Base-by-base conservation (phyloP, 2,888 invertebrate species). In the Reticulitermes lucifugus region DNA sequence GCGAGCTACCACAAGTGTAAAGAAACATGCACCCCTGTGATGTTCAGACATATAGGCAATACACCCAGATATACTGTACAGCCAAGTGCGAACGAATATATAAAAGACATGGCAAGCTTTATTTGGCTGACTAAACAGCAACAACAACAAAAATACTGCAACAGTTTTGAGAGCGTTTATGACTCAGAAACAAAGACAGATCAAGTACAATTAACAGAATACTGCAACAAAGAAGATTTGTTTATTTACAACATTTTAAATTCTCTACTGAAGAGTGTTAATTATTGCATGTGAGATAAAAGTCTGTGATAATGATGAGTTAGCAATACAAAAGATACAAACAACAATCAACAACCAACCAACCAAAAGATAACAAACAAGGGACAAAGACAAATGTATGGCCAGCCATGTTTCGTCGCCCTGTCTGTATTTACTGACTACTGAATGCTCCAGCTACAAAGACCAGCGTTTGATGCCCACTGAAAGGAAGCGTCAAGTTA, bases 281-380 rank as follows among this genome's bases (percentile, higher is more conserved):
- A 77, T 65, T 25, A 65, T 25, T 77, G 51, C 21, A 41, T 77
- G 41, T 46, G 77, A 77, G 77, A 46, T n/a, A 73, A 77, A 41
- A 73, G 35, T 41, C 9, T 73, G 25, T 70, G 35, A 41, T 73
- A 29, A 77, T 77, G 77, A 77, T 14, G 77, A 77, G 46, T 77
- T 77, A 77, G 77, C 77, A 77, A 77, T 77, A 46, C 46, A 77
- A 70, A 73, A 77, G 77, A 77, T 77, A 77, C 51, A 77, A 77
- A 77, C 75, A 75, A 43, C 75, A 41, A 41, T 21, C 75, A 75
- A 75, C 46, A 43, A 46, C 6, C 77, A 77, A 77, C 46, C 22
- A 77, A 77, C 77, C 75, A 75, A 60, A 75, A 43, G 75, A 75
- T 41, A 77, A 46, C 46, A 77, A 46, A 77, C 77, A 77, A 51